Evolutionary conservation across 2,113 vertebrate species (phyloP).

Genomic region (Neotragus pygmaeus): DNA sequence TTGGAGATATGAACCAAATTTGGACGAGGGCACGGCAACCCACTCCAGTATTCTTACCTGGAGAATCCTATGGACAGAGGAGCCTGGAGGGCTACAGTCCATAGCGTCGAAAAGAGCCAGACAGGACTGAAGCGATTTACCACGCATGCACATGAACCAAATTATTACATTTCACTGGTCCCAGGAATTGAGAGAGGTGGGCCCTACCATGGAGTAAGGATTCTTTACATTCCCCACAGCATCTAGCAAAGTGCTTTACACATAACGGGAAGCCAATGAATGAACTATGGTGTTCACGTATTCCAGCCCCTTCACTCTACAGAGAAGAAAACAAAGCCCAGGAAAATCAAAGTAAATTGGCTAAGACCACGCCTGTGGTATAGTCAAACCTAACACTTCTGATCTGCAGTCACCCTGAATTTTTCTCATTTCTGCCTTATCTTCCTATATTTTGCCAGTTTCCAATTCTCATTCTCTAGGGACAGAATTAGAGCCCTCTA

Average conservation of each 20-base stretch:
- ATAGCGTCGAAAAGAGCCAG: neutral
- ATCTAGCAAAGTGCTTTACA: neutral
- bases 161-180: neutral
- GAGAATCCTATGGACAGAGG: neutral
- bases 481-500: neutral
- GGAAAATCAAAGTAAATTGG: conserved; percentile 2
- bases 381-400: conserved; percentile 5
- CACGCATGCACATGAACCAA: neutral
- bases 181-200: neutral
- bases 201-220: neutral
- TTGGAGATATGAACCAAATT: neutral
- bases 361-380: neutral
- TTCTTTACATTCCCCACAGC: neutral
- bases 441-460: neutral
- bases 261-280: neutral
- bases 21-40: neutral
- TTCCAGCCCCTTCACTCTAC: neutral
- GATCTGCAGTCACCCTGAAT: neutral
- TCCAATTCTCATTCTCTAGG: neutral
- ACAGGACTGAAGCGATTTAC: neutral
- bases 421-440: neutral
- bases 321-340: neutral
- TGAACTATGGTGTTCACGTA: neutral
- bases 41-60: neutral
- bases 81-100: neutral